A percentile compares a stretch with the other conserved stretches of the same genome.
Evolutionary conservation across 2,113 vertebrate genomes (phyloP).

Genomic region (Myxocyprinus asiaticus): DNA sequence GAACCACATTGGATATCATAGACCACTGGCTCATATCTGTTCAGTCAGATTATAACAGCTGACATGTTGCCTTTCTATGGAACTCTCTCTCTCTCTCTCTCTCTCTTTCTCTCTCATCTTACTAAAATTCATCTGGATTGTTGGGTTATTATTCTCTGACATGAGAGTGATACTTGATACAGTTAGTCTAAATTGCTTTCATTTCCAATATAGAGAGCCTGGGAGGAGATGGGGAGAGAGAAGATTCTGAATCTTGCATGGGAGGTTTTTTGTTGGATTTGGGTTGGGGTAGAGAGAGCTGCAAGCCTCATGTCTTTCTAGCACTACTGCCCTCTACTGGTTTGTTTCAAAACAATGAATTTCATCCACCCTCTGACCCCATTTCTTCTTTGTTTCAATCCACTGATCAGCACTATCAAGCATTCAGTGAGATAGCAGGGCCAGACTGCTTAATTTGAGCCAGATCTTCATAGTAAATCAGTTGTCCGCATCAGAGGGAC

Average conservation of each 20-base stretch:
- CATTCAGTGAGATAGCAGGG: conserved; percentile 11
- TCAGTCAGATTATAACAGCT: conserved; percentile 39
- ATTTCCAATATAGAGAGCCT: conserved; percentile 50
- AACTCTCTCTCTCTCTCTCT: conserved; percentile 12
- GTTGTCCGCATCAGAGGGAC: conserved; percentile 63
- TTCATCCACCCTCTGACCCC: neutral
- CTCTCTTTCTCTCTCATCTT: conserved; percentile 50
- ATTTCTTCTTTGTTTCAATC: neutral
- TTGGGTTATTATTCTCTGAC: conserved; percentile 60
- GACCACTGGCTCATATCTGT: conserved; percentile 12
- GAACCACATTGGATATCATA: neutral
- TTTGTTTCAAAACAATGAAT: neutral
- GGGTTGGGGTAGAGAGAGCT: too few relatives aligned
- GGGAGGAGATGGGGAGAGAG: neutral
- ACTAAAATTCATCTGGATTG: conserved; percentile 56
- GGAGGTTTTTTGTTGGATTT: neutral
- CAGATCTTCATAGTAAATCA: conserved; percentile 61
- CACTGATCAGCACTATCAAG: conserved; percentile 11
- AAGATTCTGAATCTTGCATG: too few relatives aligned
- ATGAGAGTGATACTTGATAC: conserved; percentile 56
- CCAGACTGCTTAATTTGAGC: conserved; percentile 58
- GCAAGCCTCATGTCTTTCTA: neutral
- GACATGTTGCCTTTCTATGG: conserved; percentile 45
- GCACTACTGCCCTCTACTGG: conserved; percentile 39
- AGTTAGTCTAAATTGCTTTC: conserved; percentile 57